phyloP scores from a whole-genome alignment of 2,113 vertebrate genomes.

The Coptodon rendalli region DNA sequence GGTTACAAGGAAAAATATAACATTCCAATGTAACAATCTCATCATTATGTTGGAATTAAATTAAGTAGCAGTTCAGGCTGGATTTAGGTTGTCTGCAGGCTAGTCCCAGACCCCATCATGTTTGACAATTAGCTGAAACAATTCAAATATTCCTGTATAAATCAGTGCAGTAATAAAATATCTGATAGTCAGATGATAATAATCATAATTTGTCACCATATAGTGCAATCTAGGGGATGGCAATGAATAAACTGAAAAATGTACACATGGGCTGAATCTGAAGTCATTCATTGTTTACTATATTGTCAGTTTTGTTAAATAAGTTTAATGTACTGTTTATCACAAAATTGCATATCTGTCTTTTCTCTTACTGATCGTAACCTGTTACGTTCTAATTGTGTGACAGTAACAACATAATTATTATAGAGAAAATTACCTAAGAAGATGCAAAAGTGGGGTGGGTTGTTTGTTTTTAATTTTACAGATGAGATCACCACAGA shows the following conservation, averaged over 20 bases:
- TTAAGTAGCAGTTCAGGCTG: neutral
- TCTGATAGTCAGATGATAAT: neutral
- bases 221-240: neutral
- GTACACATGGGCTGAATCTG: neutral
- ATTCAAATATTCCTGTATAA: neutral
- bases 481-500: neutral
- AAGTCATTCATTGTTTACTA: neutral
- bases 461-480: neutral
- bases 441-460: neutral
- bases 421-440: neutral
- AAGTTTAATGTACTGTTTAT: neutral
- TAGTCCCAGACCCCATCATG: neutral
- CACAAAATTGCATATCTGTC: neutral
- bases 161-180: neutral
- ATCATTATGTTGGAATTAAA: neutral
- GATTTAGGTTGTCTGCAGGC: neutral
- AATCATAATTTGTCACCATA: neutral
- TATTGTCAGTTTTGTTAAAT: neutral
- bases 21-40: neutral
- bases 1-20: neutral
- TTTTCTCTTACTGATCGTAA: neutral
- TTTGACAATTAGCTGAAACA: neutral
- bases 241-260: neutral
- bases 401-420: neutral
- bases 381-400: neutral